phyloP scores from a whole-genome alignment of 2,797 vertebrate species.

The Sebastes taczanowskii region DNA sequence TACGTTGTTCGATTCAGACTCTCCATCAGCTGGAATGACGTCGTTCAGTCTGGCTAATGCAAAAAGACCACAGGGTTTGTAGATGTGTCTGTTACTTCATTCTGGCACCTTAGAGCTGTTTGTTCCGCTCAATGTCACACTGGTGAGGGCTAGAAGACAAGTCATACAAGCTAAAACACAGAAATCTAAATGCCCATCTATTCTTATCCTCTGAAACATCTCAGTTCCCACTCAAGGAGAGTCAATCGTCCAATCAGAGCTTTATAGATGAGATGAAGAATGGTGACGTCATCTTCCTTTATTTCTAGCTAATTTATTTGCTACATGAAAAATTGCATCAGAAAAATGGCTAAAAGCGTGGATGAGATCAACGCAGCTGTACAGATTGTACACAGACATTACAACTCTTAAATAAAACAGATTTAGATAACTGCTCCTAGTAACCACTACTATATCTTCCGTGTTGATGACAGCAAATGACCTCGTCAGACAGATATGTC shows the following conservation, averaged over 20 bases:
- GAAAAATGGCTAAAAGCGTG: not conserved
- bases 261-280: not conserved
- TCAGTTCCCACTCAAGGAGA: not conserved
- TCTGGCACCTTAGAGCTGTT: not conserved
- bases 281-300: not conserved
- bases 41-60: constrained; percentile 2
- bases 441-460: not conserved
- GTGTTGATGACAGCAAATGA: not conserved
- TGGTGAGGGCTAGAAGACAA: not conserved
- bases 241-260: not conserved
- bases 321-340: not conserved
- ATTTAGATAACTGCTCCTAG: not conserved
- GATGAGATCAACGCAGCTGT: not conserved
- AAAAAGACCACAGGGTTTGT: not conserved
- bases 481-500: not conserved
- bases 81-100: not conserved
- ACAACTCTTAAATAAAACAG: not conserved
- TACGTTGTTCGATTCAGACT: not conserved
- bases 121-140: not conserved
- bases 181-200: not conserved
- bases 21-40: constrained; percentile 33
- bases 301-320: not conserved
- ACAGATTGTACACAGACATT: not conserved
- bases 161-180: not conserved
- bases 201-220: not conserved